Evolutionary conservation across 1,140 invertebrate genomes (phyloP).

Genomic region (Macrobrachium nipponense): DNA sequence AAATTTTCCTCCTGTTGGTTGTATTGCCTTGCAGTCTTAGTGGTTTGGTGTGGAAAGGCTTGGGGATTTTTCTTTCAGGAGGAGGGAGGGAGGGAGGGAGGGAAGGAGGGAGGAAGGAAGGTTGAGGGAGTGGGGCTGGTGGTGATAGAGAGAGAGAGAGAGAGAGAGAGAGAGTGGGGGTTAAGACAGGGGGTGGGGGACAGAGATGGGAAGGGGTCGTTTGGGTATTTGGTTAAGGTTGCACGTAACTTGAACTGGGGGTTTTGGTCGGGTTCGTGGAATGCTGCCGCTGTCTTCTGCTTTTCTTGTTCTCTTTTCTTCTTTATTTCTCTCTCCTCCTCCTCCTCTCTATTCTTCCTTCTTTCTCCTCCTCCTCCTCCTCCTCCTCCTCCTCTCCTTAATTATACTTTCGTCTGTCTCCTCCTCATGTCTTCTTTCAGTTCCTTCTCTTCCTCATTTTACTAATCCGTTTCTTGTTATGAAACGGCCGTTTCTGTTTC

Average conservation of each 20-base stretch:
- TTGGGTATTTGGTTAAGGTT: too few relatives aligned
- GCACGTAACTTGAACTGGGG: conserved; percentile 4
- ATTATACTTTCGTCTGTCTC: neutral
- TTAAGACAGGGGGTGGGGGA: neutral
- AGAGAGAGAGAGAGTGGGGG: neutral
- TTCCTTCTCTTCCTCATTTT: neutral
- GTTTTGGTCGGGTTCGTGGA: neutral
- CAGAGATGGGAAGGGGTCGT: neutral
- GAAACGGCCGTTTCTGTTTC: too few relatives aligned
- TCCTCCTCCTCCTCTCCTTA: neutral
- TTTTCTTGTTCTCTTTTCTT: neutral
- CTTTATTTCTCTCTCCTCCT: neutral
- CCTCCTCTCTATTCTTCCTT: neutral
- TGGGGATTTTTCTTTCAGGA: too few relatives aligned
- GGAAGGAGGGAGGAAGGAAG: neutral
- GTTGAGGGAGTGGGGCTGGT: neutral
- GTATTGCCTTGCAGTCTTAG: too few relatives aligned
- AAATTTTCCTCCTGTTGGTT: too few relatives aligned
- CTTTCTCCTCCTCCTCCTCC: neutral
- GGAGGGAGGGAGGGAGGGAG: neutral
- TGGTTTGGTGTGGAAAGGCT: too few relatives aligned
- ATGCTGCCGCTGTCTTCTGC: neutral
- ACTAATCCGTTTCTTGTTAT: too few relatives aligned
- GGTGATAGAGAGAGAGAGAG: neutral
- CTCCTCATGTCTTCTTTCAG: neutral